Evolutionary conservation across 2,888 invertebrate species (phyloP), one percentile per base, ranked within the genome.

Genomic region (Leptopilina myrica): DNA sequence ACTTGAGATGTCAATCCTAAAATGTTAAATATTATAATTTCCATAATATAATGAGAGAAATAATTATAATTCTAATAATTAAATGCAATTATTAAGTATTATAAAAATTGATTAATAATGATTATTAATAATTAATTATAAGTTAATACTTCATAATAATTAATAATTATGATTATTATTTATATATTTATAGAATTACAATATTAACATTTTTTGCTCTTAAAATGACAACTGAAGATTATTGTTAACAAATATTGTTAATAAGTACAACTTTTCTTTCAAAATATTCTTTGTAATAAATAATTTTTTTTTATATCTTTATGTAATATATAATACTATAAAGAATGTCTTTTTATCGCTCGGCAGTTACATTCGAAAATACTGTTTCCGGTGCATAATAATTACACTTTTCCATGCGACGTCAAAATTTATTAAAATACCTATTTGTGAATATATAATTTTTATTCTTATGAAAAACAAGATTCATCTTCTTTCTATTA

Each of bases 341-440:
- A 62, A 59, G n/a, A n/a, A 56, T 73, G 20, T 69, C 26, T 56
- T 73, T 73, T 69, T 56, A n/a, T 73, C 53, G 56, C 56, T 59
- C 73, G 56, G 40, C 56, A 73, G 73, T 73, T 56, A n/a, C 73
- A 73, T 73, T 73, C 56, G 56, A 73, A 33, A 73, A 73, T 73
- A 73, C 73, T 73, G 73, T 59, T 56, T 73, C 56, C 73, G 73
- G 73, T 73, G 56, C n/a, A 59, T 73, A 56, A 33, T 56, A 56
- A 73, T 73, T n/a, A 73, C 15, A 73, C 56, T 73, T 33, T 33
- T 59, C 9, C 33, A 26, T 56, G n/a, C 53, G 53, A 69, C 69
- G 33, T 53, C 53, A 53, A 56, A 69, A 53, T 14, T 69, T 14
- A 64, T 64, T 64, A 33, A 53, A 53, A 53, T 73, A 73, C 56